phyloP scores from a whole-genome alignment of 92 coral and sea anemone genomes.

The Chrysogorgia sp. region DNA sequence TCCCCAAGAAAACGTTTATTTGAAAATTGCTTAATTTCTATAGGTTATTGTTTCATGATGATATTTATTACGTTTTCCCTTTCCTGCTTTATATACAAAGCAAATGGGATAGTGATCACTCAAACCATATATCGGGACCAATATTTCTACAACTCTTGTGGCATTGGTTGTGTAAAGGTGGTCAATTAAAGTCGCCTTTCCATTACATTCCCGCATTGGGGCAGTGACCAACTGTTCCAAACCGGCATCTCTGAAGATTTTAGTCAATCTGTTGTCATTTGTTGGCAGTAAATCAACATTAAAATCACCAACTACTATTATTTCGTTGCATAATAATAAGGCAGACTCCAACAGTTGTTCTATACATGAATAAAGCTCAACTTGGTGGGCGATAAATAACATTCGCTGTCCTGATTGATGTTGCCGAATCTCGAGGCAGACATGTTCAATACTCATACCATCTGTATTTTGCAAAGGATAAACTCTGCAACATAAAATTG shows the following conservation, averaged over 20 bases:
- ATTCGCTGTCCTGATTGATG: too few species aligned
- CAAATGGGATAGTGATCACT: slow-evolving; percentile 51
- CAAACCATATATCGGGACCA: slow-evolving; percentile 50
- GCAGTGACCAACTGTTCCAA: slow-evolving; percentile 25
- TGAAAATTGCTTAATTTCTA: slow-evolving; percentile 26
- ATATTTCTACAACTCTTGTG: slow-evolving; percentile 43
- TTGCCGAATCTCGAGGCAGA: not conserved
- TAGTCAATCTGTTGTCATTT: not conserved
- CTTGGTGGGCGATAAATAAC: not conserved
- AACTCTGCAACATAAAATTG: slow-evolving; percentile 31
- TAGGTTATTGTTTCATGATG: slow-evolving; percentile 49
- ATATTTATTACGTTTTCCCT: slow-evolving; percentile 10
- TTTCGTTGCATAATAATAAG: not conserved
- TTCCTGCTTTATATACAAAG: slow-evolving; percentile 9
- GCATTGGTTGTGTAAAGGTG: slow-evolving; percentile 46
- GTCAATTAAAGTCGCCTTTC: slow-evolving; percentile 37
- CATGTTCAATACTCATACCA: not conserved
- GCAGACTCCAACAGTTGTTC: slow-evolving; percentile 15
- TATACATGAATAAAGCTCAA: not conserved
- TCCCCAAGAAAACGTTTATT: slow-evolving; percentile 7
- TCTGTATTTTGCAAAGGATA: not conserved
- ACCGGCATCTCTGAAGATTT: slow-evolving; percentile 37
- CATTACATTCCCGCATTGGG: slow-evolving; percentile 39
- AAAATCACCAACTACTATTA: slow-evolving; percentile 21
- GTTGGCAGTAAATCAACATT: slow-evolving; percentile 5